phyloP scores from a whole-genome alignment of 1,140 invertebrate species.

The Antheraea mylitta region DNA sequence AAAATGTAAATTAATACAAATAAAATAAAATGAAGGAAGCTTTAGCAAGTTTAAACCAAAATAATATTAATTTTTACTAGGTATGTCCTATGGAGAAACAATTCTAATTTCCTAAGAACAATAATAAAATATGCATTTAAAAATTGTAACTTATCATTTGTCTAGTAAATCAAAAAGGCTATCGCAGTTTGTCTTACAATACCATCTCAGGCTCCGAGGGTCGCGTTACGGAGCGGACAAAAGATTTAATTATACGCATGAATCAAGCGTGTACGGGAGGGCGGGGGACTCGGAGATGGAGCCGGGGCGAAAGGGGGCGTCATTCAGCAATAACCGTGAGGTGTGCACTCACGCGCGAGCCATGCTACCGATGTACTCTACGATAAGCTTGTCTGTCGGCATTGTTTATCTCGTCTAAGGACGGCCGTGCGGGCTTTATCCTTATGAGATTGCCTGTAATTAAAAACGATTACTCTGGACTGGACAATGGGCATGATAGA shows the following conservation, averaged over 20 bases:
- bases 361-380: constrained; percentile 37
- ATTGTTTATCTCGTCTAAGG: constrained; percentile 5
- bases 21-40: too few relatives aligned
- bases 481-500: constrained; percentile 5
- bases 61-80: too few relatives aligned
- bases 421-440: constrained; percentile 51
- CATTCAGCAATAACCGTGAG: constrained; percentile 49
- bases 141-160: constrained; percentile 44
- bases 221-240: constrained; percentile 58
- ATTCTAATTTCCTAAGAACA: not conserved
- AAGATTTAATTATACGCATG: constrained; percentile 78
- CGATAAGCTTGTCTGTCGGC: constrained; percentile 28
- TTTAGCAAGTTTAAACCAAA: too few relatives aligned
- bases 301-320: constrained; percentile 26
- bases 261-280: constrained; percentile 60
- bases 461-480: constrained; percentile 27
- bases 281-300: constrained; percentile 21
- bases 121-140: not conserved
- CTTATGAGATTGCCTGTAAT: constrained; percentile 45
- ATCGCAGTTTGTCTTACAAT: constrained; percentile 46
- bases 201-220: constrained; percentile 44
- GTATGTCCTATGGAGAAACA: too few relatives aligned
- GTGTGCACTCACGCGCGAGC: constrained; percentile 53
- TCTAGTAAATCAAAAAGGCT: constrained; percentile 50
- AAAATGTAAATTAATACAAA: too few relatives aligned